Percentiles rank a stretch among this genome's conserved stretches.
Conservation (phyloP, 1,140 invertebrate species). For the Drosophila punjabiensis region DNA sequence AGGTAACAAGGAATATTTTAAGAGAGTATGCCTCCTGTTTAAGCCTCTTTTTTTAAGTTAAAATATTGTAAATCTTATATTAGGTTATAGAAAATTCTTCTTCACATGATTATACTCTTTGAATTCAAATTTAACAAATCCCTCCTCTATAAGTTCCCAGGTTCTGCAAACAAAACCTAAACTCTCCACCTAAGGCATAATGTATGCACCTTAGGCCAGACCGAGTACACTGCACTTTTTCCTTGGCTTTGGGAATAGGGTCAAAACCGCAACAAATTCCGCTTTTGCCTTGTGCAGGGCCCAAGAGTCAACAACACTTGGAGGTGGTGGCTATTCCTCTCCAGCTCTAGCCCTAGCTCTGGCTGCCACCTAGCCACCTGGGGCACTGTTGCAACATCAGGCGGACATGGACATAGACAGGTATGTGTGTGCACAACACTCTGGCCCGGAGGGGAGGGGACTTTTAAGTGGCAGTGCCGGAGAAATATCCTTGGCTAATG, state of each 20-base stretch:
- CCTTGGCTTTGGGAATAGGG: conserved; percentile 84
- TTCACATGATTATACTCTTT: too few relatives aligned
- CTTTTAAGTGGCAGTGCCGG: conserved; percentile 56
- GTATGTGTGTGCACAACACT: conserved; percentile 13
- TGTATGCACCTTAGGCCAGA: background rate
- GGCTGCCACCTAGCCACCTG: conserved; percentile 2
- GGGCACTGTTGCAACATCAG: conserved; percentile 76
- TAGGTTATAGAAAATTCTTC: background rate
- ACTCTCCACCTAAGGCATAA: background rate
- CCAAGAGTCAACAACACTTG: conserved; percentile 79
- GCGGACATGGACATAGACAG: conserved; percentile 39
- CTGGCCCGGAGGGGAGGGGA: conserved; percentile 5
- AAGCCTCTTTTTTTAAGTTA: background rate
- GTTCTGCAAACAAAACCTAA: background rate
- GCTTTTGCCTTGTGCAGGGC: conserved; percentile 65
- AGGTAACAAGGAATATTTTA: too few relatives aligned
- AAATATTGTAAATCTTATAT: background rate
- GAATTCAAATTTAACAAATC: background rate
- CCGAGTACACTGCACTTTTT: conserved; percentile 67
- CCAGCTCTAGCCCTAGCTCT: conserved; percentile 28
- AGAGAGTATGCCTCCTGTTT: too few relatives aligned
- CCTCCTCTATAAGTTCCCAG: background rate
- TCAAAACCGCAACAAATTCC: conserved; percentile 81
- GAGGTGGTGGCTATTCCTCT: conserved; percentile 1
- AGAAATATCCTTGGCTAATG: conserved; percentile 83